Percentiles rank a stretch among this genome's conserved stretches.
phyloP scores from a whole-genome alignment of 2,888 invertebrate genomes.

The Sarcophaga caerulescens region DNA sequence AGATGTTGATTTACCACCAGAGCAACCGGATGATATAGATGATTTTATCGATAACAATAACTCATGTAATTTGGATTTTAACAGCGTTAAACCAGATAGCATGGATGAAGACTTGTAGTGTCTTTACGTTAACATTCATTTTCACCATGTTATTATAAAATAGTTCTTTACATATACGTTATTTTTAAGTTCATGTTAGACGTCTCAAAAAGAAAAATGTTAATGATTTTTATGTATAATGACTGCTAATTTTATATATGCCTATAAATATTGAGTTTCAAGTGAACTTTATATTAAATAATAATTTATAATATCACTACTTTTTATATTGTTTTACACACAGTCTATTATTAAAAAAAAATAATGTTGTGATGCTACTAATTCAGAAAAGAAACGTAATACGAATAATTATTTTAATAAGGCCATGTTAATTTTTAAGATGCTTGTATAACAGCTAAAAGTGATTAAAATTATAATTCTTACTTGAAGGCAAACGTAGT shows the following conservation, averaged over 20 bases:
- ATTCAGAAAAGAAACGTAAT: slow-evolving; percentile 33
- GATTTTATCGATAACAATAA: slow-evolving; percentile 78
- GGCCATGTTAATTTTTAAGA: slow-evolving; percentile 41
- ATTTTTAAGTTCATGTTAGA: slow-evolving; percentile 36
- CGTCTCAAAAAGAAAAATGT: slow-evolving; percentile 25
- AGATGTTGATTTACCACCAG: slow-evolving; percentile 59
- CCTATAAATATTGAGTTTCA: slow-evolving; percentile 28
- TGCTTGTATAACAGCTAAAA: slow-evolving; percentile 39
- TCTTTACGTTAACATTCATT: slow-evolving; percentile 64
- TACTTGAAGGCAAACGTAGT: not conserved
- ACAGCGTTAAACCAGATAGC: slow-evolving; percentile 74
- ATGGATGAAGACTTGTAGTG: slow-evolving; percentile 80
- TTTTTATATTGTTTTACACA: slow-evolving; percentile 37
- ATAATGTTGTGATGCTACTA: slow-evolving; percentile 48
- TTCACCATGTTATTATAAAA: not conserved
- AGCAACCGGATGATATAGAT: slow-evolving; percentile 66
- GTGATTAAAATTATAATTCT: slow-evolving; percentile 19
- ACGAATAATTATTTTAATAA: slow-evolving; percentile 37
- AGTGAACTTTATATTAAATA: slow-evolving; percentile 10
- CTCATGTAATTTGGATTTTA: slow-evolving; percentile 81
- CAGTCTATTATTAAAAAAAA: slow-evolving; percentile 2
- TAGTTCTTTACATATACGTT: slow-evolving; percentile 31
- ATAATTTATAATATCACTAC: slow-evolving; percentile 16
- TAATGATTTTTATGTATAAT: slow-evolving; percentile 27
- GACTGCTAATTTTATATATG: slow-evolving; percentile 49